Conservation (phyloP, 2,113 vertebrate species). For the Podarcis raffonei region DNA sequence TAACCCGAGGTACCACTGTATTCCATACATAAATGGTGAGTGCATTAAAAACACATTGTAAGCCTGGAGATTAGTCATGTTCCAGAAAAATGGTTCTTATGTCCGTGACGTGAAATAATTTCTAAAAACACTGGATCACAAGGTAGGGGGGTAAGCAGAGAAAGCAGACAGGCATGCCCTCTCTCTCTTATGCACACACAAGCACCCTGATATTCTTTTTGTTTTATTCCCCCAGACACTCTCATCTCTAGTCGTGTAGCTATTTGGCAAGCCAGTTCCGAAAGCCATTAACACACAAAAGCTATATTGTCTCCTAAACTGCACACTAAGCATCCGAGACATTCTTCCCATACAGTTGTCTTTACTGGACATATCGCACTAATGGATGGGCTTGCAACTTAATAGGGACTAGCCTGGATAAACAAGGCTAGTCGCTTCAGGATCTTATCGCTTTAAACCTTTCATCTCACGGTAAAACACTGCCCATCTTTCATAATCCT, state of each 20-base stretch:
- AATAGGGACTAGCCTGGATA: conserved; percentile 6
- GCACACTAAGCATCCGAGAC: conserved; percentile 29
- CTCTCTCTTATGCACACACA: neutral
- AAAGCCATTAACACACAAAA: conserved; percentile 29
- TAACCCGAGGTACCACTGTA: too few relatives aligned
- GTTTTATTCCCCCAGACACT: neutral
- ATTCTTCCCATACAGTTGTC: conserved; percentile 25
- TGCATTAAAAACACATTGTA: neutral
- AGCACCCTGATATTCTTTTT: too few relatives aligned
- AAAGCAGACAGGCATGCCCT: neutral
- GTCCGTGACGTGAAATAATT: neutral
- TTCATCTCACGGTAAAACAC: neutral
- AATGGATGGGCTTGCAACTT: conserved; percentile 24
- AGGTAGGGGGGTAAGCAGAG: neutral
- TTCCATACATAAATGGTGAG: neutral
- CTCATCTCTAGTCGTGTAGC: conserved; percentile 13
- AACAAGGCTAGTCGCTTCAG: neutral
- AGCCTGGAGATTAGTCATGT: neutral
- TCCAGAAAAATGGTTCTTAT: neutral
- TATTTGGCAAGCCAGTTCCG: conserved; percentile 26
- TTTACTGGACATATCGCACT: conserved; percentile 19
- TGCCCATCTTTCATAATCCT: neutral
- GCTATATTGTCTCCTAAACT: conserved; percentile 26
- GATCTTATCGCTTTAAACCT: neutral
- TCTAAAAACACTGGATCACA: neutral